Base-by-base conservation (phyloP, 2,888 invertebrate species). In the Alcis repandata region DNA sequence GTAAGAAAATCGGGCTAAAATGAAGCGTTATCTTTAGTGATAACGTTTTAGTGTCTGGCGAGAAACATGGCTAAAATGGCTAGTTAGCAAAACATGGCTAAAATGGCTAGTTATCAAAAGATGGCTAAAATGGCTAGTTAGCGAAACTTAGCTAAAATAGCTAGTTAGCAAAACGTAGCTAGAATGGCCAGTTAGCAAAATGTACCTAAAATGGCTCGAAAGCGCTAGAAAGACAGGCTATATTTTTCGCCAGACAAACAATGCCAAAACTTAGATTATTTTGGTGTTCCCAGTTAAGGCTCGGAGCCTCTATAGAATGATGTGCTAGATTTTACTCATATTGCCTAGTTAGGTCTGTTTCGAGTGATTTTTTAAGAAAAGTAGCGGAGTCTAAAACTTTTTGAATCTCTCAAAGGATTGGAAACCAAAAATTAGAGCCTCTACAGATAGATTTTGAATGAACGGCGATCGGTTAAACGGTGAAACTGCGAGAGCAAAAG, bases 341-440 rank as follows among this genome's bases (percentile, higher is more conserved):
- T 40, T 52, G 52, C 58, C 63, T 59, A 64, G 33, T 51, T 51
- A 59, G 49, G 32, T 59, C 40, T 7, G 41, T 66, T 57, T 60
- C 11, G 40, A 40, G 43, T 57, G 45, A 38, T 60, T 60, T 60
- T 65, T 60, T 52, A 19, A 40, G 13, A 49, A 61, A 36, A 38
- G 7, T 62, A 36, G n/a, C 4, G n/a, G 4, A 57, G 51, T 36
- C 36, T 17, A 38, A 36, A 57, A 46, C 60, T 19, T 66, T 64
- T 63, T 48, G 68, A 71, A 70, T 72, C 72, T 72, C 72, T 62
- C 33, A 15, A 33, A 22, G 27, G 45, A 65, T n/a, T 77, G 63
- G 54, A 60, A 63, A 43, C 38, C 2, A 33, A 57, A 33, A 4
- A 17, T 36, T 19, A 51, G 7, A 17, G 7, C 51, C 8, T 33